These are phyloP conservation scores for Grantiella picta DNA, from an alignment of 2,113 vertebrate genomes.

Conservation along the genomic window DNA sequence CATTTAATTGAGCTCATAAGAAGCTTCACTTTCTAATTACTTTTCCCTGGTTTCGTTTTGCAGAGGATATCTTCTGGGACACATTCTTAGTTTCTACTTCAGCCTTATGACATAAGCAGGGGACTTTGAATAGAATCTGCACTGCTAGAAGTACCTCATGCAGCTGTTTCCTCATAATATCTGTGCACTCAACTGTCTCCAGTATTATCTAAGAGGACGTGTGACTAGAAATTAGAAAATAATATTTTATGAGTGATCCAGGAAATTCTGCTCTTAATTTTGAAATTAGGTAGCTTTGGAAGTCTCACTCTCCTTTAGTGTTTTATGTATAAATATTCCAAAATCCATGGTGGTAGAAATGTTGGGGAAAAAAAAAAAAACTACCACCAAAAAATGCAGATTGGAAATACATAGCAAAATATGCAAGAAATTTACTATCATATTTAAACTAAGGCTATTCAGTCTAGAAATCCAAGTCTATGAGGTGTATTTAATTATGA, in stretches of 20 bases:
- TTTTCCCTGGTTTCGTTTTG: not conserved
- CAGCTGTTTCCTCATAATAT: not conserved
- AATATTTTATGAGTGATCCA: not conserved
- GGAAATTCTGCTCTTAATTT: not conserved
- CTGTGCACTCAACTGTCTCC: not conserved
- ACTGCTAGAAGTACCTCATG: not conserved
- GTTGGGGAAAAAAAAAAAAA: not conserved
- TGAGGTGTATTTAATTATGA: not conserved
- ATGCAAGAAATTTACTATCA: not conserved
- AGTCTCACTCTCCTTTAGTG: not conserved
- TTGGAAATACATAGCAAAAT: not conserved
- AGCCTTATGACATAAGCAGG: not conserved
- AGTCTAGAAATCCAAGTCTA: not conserved
- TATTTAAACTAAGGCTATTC: not conserved
- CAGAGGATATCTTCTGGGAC: not conserved
- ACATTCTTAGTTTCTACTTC: not conserved
- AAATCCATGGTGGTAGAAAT: not conserved
- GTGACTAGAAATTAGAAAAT: not conserved
- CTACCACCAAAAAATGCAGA: not conserved
- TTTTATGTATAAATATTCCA: not conserved
- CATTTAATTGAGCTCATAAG: constrained; percentile 17
- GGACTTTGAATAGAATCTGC: not conserved
- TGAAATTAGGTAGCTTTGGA: not conserved
- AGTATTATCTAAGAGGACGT: not conserved
- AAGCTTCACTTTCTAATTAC: not conserved